Percentiles rank a stretch among this genome's conserved stretches.
These are phyloP conservation scores for Pseudomyrmex sp. DNA, from an alignment of 1,140 invertebrate species.

Conservation along the genomic window DNA sequence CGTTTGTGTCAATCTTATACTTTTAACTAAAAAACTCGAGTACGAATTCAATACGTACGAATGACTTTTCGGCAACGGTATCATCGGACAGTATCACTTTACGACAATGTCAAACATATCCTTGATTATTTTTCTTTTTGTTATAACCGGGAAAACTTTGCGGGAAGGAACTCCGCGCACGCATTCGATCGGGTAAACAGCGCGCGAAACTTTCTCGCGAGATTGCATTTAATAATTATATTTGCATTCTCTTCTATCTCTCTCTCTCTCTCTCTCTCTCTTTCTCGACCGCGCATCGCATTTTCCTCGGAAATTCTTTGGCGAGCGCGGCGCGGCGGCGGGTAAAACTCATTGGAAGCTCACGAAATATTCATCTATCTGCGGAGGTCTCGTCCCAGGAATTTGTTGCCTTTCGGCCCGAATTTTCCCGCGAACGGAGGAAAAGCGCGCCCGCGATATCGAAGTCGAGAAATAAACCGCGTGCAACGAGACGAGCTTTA, in stretches of 20 bases:
- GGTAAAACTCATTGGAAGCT: slow-evolving; percentile 26
- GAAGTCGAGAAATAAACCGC: slow-evolving; percentile 29
- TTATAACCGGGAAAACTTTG: background rate
- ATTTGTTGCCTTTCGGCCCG: slow-evolving; percentile 33
- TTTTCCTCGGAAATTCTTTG: slow-evolving; percentile 32
- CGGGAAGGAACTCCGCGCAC: slow-evolving; percentile 1
- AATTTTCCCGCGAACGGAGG: slow-evolving; percentile 42
- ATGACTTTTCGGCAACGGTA: too few relatives aligned
- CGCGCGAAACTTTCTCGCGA: slow-evolving; percentile 17
- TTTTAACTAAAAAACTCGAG: too few relatives aligned
- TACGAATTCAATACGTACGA: background rate
- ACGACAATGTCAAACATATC: background rate
- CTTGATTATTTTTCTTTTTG: slow-evolving; percentile 1
- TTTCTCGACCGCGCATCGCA: background rate
- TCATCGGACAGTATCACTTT: background rate
- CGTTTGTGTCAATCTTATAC: too few relatives aligned
- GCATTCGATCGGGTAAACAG: slow-evolving; percentile 19
- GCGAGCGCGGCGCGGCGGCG: background rate
- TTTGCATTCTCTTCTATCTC: slow-evolving; percentile 29
- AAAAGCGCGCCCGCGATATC: slow-evolving; percentile 37
- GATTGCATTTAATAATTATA: slow-evolving; percentile 60
- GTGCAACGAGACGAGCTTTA: slow-evolving; percentile 35
- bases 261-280: too few relatives aligned
- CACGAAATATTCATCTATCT: slow-evolving; percentile 56
- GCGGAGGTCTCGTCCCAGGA: slow-evolving; percentile 15